These are phyloP conservation scores for Pao palembangensis DNA, from an alignment of 2,113 vertebrate genomes.

Conservation along the genomic window DNA sequence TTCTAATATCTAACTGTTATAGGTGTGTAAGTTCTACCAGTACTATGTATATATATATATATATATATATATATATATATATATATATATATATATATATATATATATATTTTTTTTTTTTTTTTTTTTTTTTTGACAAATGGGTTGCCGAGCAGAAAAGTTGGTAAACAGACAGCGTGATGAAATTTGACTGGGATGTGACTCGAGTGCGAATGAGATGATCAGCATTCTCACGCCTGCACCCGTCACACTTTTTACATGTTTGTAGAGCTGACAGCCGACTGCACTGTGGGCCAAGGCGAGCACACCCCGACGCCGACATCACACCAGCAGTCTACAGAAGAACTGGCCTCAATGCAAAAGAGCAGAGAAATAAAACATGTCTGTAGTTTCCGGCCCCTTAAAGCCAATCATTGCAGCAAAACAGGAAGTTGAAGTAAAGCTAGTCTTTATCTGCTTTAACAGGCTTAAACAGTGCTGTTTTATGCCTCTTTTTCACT, in stretches of 20 bases:
- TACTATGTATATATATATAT: no score
- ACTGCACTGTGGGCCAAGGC: constrained; percentile 36
- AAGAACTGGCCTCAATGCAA: constrained; percentile 45
- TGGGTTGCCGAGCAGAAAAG: constrained; percentile 12
- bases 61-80: background rate
- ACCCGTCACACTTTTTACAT: constrained; percentile 61
- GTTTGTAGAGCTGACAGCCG: constrained; percentile 51
- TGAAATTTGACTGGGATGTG: constrained; percentile 46
- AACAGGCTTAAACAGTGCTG: constrained; percentile 7
- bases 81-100: background rate
- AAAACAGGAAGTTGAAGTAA: constrained; percentile 20
- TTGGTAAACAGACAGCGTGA: constrained; percentile 46
- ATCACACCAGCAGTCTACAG: constrained; percentile 34
- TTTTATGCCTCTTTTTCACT: constrained; percentile 45
- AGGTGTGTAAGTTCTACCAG: no score
- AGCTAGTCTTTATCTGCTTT: constrained; percentile 42
- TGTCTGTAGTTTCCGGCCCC: constrained; percentile 29
- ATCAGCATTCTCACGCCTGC: constrained; percentile 55
- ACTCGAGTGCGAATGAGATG: constrained; percentile 51
- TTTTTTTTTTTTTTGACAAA: background rate
- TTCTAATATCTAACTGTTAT: no score
- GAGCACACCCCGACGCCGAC: constrained; percentile 34
- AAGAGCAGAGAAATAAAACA: constrained; percentile 32
- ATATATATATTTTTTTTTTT: no score
- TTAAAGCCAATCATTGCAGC: constrained; percentile 24